These are phyloP conservation scores for Xenopus laevis DNA, from an alignment of 2,113 vertebrate genomes.

Conservation along the genomic window DNA sequence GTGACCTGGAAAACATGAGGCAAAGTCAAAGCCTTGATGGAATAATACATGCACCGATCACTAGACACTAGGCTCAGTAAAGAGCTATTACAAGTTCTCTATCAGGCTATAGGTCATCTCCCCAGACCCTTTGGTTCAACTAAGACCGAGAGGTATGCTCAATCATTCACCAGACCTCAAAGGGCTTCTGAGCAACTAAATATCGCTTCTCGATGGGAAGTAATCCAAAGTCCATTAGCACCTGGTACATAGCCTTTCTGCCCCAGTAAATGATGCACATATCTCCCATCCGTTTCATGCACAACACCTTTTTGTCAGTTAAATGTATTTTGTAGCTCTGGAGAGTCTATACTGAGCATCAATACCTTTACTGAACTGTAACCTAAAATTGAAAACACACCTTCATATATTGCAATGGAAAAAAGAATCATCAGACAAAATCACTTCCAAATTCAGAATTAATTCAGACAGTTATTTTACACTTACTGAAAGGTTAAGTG, in stretches of 20 bases:
- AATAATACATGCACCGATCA: background rate
- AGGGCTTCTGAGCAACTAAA: slow-evolving; percentile 53
- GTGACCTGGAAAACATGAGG: slow-evolving; percentile 25
- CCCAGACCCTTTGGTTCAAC: no score
- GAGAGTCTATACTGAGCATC: no score
- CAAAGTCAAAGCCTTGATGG: background rate
- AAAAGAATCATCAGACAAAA: no score
- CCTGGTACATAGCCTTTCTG: slow-evolving; percentile 26
- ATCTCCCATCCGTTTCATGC: background rate
- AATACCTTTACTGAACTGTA: no score
- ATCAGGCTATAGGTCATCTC: no score
- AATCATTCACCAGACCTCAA: slow-evolving; percentile 53
- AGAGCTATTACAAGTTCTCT: background rate
- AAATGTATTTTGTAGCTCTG: background rate
- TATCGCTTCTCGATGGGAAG: slow-evolving; percentile 49
- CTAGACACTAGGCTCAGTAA: background rate
- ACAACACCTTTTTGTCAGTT: background rate
- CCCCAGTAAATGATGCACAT: slow-evolving; percentile 20
- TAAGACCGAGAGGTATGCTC: no score
- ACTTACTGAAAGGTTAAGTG: no score
- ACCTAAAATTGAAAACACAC: no score
- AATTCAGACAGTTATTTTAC: no score
- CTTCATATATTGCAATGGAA: no score
- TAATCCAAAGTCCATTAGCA: slow-evolving; percentile 38
- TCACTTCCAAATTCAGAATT: no score